A percentile compares a stretch with the other conserved stretches of the same genome.
These are phyloP conservation scores for Hirtodrosophila duncani DNA, from an alignment of 2,888 invertebrate genomes.

Conservation along the genomic window DNA sequence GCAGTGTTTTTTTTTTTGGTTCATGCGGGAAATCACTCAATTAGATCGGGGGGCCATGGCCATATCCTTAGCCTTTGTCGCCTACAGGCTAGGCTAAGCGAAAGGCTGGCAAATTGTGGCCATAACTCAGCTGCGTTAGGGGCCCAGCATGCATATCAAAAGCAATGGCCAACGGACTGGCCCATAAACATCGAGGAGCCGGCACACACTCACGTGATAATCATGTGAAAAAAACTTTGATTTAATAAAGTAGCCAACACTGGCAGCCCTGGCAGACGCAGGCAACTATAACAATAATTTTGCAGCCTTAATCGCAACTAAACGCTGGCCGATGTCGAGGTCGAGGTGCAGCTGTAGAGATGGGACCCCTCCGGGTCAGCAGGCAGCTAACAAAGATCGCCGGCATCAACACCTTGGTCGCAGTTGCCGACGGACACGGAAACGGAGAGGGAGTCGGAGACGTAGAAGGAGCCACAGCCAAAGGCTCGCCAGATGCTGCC, in stretches of 20 bases:
- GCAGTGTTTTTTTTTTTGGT: conserved; percentile 22
- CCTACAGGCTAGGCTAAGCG: conserved; percentile 44
- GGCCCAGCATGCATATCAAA: conserved; percentile 30
- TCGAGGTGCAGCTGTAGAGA: conserved; percentile 2
- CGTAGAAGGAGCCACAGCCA: conserved; percentile 23
- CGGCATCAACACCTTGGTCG: conserved; percentile 59
- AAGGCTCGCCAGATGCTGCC: conserved; percentile 18
- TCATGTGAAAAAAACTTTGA: conserved; percentile 70
- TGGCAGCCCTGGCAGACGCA: conserved; percentile 43
- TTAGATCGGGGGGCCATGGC: too few relatives aligned
- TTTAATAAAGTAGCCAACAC: conserved; percentile 71
- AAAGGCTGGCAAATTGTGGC: conserved; percentile 53
- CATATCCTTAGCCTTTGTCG: too few relatives aligned
- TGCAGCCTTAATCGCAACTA: conserved; percentile 67
- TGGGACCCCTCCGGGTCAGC: conserved; percentile 34
- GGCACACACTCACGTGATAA: conserved; percentile 65
- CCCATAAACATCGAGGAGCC: conserved; percentile 43
- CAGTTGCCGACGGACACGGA: conserved; percentile 2
- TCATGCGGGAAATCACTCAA: conserved; percentile 62
- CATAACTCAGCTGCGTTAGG: conserved; percentile 35
- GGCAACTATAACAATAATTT: conserved; percentile 71
- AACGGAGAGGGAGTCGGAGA: not conserved
- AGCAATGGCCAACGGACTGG: conserved; percentile 32
- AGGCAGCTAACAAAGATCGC: conserved; percentile 53
- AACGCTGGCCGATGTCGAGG: conserved; percentile 34